Conservation (phyloP, 1,140 invertebrate species). For the Procambarus clarkii region DNA sequence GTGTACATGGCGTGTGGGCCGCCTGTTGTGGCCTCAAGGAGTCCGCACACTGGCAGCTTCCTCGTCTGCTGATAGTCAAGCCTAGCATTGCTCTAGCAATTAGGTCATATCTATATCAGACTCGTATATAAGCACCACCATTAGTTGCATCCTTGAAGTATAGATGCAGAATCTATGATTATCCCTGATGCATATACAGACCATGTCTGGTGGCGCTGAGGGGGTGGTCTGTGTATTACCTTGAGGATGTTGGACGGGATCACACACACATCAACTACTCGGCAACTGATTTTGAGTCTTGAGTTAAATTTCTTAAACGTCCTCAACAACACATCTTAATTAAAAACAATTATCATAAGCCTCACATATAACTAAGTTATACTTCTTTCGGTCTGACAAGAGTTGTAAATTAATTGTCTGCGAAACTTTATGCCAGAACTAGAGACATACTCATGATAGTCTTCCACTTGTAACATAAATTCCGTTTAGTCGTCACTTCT, state of each 20-base stretch:
- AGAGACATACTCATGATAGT: no score
- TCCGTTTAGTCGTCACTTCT: no score
- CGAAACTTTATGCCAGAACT: no score
- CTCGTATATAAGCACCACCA: background rate
- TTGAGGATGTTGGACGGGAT: background rate
- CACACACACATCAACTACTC: no score
- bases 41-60: background rate
- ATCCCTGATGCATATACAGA: background rate
- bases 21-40: conserved; percentile 7
- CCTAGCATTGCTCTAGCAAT: background rate
- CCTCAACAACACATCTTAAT: no score
- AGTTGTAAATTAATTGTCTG: no score
- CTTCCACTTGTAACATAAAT: no score
- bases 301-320: no score
- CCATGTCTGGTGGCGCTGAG: background rate
- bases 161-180: background rate
- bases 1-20: conserved; percentile 24
- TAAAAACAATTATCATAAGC: no score
- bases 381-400: no score
- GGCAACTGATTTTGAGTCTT: no score
- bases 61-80: background rate
- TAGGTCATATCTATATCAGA: conserved; percentile 4
- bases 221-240: background rate
- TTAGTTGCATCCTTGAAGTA: conserved; percentile 14
- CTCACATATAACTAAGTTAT: no score